These are phyloP conservation scores for Epizoanthus illoricatus DNA, from an alignment of 92 coral and sea anemone genomes.

Conservation along the genomic window DNA sequence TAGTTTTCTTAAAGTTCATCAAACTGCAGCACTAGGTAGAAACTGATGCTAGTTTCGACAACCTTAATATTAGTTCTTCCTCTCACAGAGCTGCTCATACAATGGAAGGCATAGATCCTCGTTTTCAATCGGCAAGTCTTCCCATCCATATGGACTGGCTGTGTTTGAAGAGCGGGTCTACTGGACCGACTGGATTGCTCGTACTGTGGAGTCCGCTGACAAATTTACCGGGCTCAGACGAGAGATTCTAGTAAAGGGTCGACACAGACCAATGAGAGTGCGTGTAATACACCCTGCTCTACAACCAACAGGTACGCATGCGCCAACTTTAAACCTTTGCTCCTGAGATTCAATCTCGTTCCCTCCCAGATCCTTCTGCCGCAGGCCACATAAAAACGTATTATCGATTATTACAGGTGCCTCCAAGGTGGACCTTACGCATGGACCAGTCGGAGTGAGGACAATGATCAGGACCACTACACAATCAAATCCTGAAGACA, in stretches of 20 bases:
- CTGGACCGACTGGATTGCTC: constrained; percentile 40
- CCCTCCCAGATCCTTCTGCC: too few relatives aligned
- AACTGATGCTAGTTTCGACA: too few relatives aligned
- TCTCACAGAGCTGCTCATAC: constrained; percentile 29
- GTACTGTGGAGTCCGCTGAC: constrained; percentile 36
- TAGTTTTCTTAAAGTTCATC: too few relatives aligned
- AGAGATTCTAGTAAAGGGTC: constrained; percentile 18
- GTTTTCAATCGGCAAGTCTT: constrained; percentile 5
- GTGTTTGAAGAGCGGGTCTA: constrained; percentile 37
- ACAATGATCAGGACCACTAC: too few relatives aligned
- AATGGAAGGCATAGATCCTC: background rate
- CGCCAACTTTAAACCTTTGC: background rate
- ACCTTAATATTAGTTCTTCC: background rate
- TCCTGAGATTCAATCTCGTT: background rate
- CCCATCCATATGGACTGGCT: constrained; percentile 25
- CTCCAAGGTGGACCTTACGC: too few relatives aligned
- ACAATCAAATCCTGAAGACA: too few relatives aligned
- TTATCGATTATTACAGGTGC: too few relatives aligned
- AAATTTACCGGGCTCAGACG: constrained; percentile 20
- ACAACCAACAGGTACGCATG: constrained; percentile 23
- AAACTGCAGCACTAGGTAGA: too few relatives aligned
- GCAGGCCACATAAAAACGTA: too few relatives aligned
- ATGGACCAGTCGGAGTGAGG: too few relatives aligned
- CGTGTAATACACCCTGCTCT: constrained; percentile 16
- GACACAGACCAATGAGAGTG: constrained; percentile 26